These are phyloP conservation scores for Peromyscus aztecus DNA, from an alignment of 2,797 vertebrate species.

Conservation along the genomic window DNA sequence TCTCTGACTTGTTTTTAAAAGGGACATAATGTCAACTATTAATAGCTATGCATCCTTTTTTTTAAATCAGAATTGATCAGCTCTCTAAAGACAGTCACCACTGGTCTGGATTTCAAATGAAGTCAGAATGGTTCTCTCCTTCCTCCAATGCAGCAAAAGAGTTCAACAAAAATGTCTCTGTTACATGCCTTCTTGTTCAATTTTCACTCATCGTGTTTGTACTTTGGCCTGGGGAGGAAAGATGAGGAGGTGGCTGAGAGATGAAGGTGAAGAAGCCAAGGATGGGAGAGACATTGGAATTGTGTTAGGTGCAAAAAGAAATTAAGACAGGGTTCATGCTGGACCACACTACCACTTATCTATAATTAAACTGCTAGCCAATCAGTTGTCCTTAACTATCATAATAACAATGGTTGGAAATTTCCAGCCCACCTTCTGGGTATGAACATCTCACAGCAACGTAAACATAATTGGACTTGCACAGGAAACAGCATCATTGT, in stretches of 20 bases:
- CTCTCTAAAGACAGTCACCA: neutral
- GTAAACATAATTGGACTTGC: slow-evolving; percentile 26
- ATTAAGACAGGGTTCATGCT: neutral
- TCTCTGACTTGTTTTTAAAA: slow-evolving; percentile 5
- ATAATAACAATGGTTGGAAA: neutral
- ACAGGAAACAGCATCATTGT: neutral
- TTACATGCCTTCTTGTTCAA: neutral
- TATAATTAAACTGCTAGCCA: neutral
- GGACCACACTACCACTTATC: neutral
- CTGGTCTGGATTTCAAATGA: neutral
- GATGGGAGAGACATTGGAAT: neutral
- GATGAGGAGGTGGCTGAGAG: neutral
- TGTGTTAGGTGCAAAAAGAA: neutral
- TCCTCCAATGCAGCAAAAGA: neutral
- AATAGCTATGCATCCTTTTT: neutral
- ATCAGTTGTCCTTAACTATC: neutral
- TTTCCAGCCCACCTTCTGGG: neutral
- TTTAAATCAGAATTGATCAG: neutral
- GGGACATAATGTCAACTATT: neutral
- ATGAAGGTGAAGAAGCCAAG: neutral
- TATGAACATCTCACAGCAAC: neutral
- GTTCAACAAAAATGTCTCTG: neutral
- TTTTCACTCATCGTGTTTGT: neutral
- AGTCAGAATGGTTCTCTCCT: neutral
- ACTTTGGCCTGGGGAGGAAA: neutral